Evolutionary conservation across 2,797 vertebrate genomes (phyloP), one percentile per base, ranked within the genome.

Genomic region (Hozukius guyotensis): DNA sequence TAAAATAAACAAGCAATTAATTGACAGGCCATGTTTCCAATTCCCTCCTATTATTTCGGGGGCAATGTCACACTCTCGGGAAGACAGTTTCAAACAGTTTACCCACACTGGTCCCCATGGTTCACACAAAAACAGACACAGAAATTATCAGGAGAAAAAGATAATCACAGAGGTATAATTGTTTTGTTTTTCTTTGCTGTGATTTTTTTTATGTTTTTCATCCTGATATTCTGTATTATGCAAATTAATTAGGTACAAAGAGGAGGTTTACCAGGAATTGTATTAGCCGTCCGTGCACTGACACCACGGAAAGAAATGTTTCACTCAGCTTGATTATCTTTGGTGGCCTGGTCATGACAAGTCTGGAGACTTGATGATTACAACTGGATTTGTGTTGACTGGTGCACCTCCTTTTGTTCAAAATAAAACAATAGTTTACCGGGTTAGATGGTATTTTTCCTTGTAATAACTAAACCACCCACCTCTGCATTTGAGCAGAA

Each of bases 1-100:
- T 92, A 88, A 91, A 93, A 86, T 92, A 94, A 95, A 95, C 92
- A 92, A 91, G 86, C 61, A 92, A 92, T 94, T 95, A 94, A 94
- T 93, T 93, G 88, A 87, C 79, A 88, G 87, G 70, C 82, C 86
- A 82, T 88, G 85, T 94, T 90, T 89, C 32, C 80, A 94, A 87
- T 94, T 91, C 69, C 73, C 73, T 82, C 72, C 72, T 84, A 86
- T 94, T 92, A 88, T 89, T 90, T 83, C 55, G 7, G 75, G 88
- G 71, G 74, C 72, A 77, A 62, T 81, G 82, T 87, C 68, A 75
- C 73, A 65, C 85, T 89, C 90, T 78, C n/a, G 53, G 91, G 88
- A 84, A 89, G 82, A 59, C 42, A 64, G 65, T 88, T 93, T 90
- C 80, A 83, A 91, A 83, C 86, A 18, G 27, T 94, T 91, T 86